phyloP scores from a whole-genome alignment of 2,113 vertebrate genomes.

The Petromus typicus region DNA sequence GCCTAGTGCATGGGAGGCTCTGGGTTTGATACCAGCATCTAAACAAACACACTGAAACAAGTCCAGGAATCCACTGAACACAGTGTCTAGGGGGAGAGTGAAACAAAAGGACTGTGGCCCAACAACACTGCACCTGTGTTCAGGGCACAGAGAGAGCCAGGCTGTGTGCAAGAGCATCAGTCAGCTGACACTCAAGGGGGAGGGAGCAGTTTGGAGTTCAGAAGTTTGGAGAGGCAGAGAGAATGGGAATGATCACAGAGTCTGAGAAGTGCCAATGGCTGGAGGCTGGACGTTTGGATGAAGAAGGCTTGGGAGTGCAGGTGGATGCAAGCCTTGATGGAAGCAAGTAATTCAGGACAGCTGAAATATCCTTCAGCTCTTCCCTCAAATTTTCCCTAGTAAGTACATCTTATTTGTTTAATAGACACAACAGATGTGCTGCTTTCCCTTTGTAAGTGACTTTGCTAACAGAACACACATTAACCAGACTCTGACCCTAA shows the following conservation, averaged over 20 bases:
- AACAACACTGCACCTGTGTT: rapidly evolving
- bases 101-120: not conserved
- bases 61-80: not conserved
- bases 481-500: not conserved
- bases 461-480: not conserved
- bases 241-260: not conserved
- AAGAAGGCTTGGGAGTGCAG: not conserved
- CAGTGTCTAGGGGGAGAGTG: not conserved
- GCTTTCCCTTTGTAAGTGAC: not conserved
- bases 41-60: not conserved
- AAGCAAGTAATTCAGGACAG: not conserved
- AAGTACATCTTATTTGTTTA: not conserved
- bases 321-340: not conserved
- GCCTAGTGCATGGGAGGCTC: not conserved
- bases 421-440: not conserved
- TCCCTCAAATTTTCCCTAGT: not conserved
- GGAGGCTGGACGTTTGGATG: not conserved
- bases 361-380: not conserved
- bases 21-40: not conserved
- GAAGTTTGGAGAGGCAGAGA: not conserved
- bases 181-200: not conserved
- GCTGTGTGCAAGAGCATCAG: not conserved
- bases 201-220: not conserved
- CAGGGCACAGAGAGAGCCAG: not conserved
- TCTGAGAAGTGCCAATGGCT: not conserved